These are phyloP conservation scores for Glyptemys insculpta DNA, from an alignment of 2,797 vertebrate genomes.

Conservation along the genomic window DNA sequence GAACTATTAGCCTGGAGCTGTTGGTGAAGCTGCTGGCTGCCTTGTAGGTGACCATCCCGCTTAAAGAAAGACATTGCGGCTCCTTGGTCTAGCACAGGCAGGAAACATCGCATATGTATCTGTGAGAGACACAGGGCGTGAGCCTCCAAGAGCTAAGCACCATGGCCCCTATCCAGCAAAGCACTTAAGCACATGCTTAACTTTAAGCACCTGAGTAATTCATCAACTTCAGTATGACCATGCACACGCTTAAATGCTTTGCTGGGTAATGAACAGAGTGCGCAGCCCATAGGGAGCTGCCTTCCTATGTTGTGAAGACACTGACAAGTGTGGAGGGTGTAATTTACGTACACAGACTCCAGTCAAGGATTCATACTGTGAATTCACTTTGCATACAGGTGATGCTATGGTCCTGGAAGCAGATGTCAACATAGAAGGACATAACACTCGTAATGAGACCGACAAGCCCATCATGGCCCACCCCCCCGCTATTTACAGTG, in stretches of 20 bases:
- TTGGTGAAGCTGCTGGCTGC: neutral
- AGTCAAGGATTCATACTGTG: neutral
- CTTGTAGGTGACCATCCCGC: neutral
- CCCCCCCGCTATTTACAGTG: slow-evolving; percentile 85
- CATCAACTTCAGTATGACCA: neutral
- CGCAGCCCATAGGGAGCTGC: neutral
- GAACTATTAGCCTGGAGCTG: neutral
- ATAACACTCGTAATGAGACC: slow-evolving; percentile 80
- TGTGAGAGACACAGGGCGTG: neutral
- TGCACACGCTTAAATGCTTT: neutral
- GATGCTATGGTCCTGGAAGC: slow-evolving; percentile 87
- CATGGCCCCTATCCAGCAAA: neutral
- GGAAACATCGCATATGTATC: neutral
- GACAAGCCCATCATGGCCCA: slow-evolving; percentile 90
- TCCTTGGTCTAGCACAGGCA: neutral
- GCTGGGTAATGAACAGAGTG: neutral
- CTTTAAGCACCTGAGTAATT: neutral
- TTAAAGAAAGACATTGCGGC: neutral
- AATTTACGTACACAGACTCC: neutral
- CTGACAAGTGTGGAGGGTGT: neutral
- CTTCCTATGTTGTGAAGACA: neutral
- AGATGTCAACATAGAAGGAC: slow-evolving; percentile 85
- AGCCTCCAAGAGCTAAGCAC: neutral
- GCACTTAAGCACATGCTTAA: neutral
- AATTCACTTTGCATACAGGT: slow-evolving; percentile 69